These are phyloP conservation scores for Anoplophora glabripennis DNA, from an alignment of 1,140 invertebrate species.

Conservation along the genomic window DNA sequence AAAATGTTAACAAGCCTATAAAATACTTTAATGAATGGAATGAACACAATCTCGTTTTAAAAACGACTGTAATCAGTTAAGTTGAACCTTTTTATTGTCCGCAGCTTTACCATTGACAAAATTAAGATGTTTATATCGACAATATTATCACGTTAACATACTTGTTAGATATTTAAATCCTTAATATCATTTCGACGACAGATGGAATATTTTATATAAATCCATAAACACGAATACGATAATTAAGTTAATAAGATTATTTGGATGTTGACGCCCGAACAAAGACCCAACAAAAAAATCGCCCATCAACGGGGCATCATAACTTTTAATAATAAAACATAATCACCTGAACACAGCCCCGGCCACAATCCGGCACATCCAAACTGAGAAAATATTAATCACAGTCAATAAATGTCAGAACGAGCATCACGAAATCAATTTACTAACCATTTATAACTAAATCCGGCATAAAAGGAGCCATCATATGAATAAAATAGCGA, in stretches of 20 bases:
- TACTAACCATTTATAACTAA: slow-evolving; percentile 42
- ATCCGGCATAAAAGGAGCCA: slow-evolving; percentile 35
- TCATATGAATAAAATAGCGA: slow-evolving; percentile 47
- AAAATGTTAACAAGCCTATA: no score
- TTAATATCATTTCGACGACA: no score
- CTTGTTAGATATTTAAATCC: no score
- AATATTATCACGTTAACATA: no score
- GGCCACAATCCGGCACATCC: neutral
- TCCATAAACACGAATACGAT: neutral
- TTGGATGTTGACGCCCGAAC: slow-evolving; percentile 3
- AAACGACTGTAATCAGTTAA: no score
- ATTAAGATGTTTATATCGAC: no score
- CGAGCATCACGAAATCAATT: slow-evolving; percentile 39
- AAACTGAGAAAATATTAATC: slow-evolving; percentile 35
- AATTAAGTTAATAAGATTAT: slow-evolving; percentile 18
- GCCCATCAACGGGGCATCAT: slow-evolving; percentile 9
- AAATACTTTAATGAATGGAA: no score
- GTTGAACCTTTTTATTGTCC: no score
- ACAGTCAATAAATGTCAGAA: slow-evolving; percentile 40
- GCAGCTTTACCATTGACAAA: no score
- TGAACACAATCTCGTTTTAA: no score
- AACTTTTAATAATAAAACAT: slow-evolving; percentile 14
- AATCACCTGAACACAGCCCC: slow-evolving; percentile 15
- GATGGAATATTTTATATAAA: no score
- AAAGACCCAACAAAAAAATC: slow-evolving; percentile 13